Evolutionary conservation across 2,888 invertebrate species (phyloP).

Genomic region (Lasioglossum morio): DNA sequence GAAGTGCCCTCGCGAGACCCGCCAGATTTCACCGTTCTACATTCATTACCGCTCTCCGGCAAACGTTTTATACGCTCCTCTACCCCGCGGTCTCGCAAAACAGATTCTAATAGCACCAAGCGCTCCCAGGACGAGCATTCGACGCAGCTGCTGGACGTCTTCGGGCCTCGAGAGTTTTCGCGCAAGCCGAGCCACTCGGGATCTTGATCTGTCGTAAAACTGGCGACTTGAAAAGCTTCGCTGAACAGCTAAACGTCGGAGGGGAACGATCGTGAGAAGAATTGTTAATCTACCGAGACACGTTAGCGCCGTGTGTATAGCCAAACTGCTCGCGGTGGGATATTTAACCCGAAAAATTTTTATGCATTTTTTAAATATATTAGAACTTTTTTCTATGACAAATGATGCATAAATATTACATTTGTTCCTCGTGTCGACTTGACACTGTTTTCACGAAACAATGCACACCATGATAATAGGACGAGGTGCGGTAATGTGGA

Average conservation of each 20-base stretch:
- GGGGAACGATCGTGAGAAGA: neutral
- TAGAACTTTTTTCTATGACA: too few species aligned
- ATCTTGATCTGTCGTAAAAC: conserved; percentile 52
- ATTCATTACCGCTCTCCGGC: conserved; percentile 57
- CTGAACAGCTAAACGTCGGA: neutral
- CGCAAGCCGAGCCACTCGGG: neutral
- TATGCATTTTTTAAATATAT: too few species aligned
- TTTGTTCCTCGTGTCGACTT: too few species aligned
- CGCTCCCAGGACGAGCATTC: conserved; percentile 20
- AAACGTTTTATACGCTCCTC: conserved; percentile 51
- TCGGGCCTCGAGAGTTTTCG: neutral
- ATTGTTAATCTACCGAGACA: neutral
- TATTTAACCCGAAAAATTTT: too few species aligned
- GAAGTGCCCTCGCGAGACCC: conserved; percentile 51
- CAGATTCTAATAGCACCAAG: conserved; percentile 39
- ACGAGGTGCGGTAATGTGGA: neutral
- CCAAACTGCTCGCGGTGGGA: too few species aligned
- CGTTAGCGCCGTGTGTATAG: neutral
- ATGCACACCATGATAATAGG: too few species aligned
- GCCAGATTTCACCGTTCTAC: conserved; percentile 51
- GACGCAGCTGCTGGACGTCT: neutral
- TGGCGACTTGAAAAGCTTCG: neutral
- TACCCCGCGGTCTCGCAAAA: conserved; percentile 27
- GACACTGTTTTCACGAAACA: too few species aligned
- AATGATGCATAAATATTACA: too few species aligned